Evolutionary conservation across 2,888 invertebrate species (phyloP).

Genomic region (Cheilosia grossa): DNA sequence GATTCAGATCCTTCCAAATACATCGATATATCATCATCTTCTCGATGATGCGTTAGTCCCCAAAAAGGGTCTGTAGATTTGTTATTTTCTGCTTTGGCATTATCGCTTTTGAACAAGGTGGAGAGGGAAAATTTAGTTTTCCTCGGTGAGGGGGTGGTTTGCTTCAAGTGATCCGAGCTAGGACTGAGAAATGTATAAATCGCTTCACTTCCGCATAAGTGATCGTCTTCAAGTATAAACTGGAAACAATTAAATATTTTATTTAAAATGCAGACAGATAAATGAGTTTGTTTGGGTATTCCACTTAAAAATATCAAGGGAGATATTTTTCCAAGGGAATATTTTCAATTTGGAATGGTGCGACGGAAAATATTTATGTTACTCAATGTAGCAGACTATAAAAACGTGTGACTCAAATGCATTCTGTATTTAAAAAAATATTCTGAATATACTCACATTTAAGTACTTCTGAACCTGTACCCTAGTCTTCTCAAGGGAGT

Average conservation of each 20-base stretch:
- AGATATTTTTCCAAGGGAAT: too few relatives aligned
- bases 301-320: too few relatives aligned
- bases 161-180: conserved; percentile 94
- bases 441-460: conserved; percentile 85
- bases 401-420: too few relatives aligned
- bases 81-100: conserved; percentile 84
- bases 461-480: conserved; percentile 93
- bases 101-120: conserved; percentile 92
- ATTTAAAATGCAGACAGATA: background rate
- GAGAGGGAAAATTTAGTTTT: conserved; percentile 94
- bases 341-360: too few relatives aligned
- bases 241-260: conserved; percentile 81
- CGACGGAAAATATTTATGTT: too few relatives aligned
- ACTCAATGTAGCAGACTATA: too few relatives aligned
- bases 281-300: background rate
- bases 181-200: conserved; percentile 96
- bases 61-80: conserved; percentile 83
- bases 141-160: conserved; percentile 90
- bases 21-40: conserved; percentile 92
- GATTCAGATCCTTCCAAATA: conserved; percentile 88
- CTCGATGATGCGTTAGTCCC: conserved; percentile 85
- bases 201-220: conserved; percentile 94
- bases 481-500: conserved; percentile 92
- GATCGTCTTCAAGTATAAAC: conserved; percentile 94
- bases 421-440: background rate